Percentiles rank a stretch among this genome's conserved stretches.
phyloP scores from a whole-genome alignment of 2,797 vertebrate species.

The Tenualosa thibaudeaui region DNA sequence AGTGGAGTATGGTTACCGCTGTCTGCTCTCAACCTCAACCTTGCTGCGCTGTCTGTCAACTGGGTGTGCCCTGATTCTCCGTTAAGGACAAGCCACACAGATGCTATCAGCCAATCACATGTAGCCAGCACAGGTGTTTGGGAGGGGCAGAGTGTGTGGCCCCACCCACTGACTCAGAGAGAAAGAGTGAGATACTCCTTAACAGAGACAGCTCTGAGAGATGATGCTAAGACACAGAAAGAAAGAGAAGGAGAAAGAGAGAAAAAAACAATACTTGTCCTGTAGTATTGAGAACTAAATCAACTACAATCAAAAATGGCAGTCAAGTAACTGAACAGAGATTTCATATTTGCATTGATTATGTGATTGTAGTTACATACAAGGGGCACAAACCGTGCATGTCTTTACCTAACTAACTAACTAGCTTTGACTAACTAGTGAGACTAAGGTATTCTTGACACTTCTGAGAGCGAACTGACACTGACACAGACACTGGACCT shows the following conservation, averaged over 20 bases:
- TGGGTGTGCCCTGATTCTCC: slow-evolving; percentile 23
- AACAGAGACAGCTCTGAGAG: not conserved
- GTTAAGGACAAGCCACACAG: slow-evolving; percentile 29
- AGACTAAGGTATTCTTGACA: slow-evolving; percentile 31
- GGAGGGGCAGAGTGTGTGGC: not conserved
- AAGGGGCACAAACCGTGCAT: not conserved
- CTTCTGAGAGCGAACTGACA: not conserved
- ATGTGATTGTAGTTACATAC: not conserved
- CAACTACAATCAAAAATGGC: too few relatives aligned
- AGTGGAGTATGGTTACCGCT: not conserved
- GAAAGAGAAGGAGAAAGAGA: slow-evolving; percentile 17
- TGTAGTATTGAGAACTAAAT: not conserved
- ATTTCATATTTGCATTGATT: not conserved
- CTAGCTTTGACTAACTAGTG: too few relatives aligned
- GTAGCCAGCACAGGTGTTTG: slow-evolving; percentile 34
- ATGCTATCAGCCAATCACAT: slow-evolving; percentile 38
- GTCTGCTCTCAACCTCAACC: not conserved
- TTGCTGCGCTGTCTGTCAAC: not conserved
- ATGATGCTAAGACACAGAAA: slow-evolving; percentile 37
- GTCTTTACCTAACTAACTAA: not conserved
- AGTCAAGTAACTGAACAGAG: not conserved
- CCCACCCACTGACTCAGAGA: slow-evolving; percentile 18
- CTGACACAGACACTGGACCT: not conserved
- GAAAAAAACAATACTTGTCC: not conserved
- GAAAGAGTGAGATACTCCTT: not conserved